phyloP scores from a whole-genome alignment of 2,888 invertebrate species.

The Orthosia cruda region DNA sequence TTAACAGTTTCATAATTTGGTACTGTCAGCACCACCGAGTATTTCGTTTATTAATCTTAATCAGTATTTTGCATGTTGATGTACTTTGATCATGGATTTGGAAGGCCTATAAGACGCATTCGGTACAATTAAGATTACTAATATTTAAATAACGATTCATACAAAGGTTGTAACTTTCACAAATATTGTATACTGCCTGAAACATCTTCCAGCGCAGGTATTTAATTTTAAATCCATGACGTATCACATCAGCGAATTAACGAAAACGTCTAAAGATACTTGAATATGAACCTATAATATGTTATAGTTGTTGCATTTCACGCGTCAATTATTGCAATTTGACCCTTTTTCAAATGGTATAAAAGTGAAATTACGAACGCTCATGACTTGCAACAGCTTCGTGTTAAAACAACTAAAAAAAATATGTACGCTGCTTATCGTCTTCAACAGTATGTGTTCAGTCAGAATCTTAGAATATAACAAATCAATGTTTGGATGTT shows the following conservation, averaged over 20 bases:
- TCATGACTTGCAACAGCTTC: conserved; percentile 17
- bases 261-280: conserved; percentile 6
- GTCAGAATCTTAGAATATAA: conserved; percentile 22
- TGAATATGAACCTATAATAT: conserved; percentile 15
- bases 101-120: conserved; percentile 27
- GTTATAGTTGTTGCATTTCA: conserved; percentile 3
- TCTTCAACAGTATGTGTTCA: conserved; percentile 26
- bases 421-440: not conserved
- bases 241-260: conserved; percentile 5
- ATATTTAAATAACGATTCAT: conserved; percentile 18
- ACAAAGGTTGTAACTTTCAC: not conserved
- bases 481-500: conserved; percentile 37
- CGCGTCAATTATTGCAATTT: conserved; percentile 16
- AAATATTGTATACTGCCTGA: conserved; percentile 4
- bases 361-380: not conserved
- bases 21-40: conserved; percentile 27
- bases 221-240: conserved; percentile 55
- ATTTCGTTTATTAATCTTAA: conserved; percentile 70
- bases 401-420: conserved; percentile 8
- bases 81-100: conserved; percentile 61
- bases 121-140: conserved; percentile 10
- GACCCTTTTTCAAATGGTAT: conserved; percentile 1
- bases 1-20: not conserved
- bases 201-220: conserved; percentile 17
- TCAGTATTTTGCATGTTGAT: conserved; percentile 75